Evolutionary conservation across 2,113 vertebrate species (phyloP).

Genomic region (Cyprinodon variegatus): DNA sequence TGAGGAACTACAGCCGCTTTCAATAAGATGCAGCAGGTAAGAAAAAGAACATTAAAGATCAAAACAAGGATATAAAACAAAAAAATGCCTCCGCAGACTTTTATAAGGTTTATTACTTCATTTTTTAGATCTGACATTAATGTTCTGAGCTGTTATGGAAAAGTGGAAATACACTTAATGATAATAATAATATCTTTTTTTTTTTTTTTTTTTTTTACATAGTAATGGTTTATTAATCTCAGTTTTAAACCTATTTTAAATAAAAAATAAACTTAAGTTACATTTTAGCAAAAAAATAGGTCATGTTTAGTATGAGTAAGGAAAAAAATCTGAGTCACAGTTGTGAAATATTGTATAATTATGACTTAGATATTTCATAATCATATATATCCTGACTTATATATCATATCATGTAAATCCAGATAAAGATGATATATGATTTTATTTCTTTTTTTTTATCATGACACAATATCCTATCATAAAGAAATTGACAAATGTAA

Average conservation of each 20-base stretch:
- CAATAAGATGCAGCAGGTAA: constrained; percentile 6
- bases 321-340: background rate
- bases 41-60: background rate
- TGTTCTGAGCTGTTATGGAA: too few relatives aligned
- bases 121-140: too few relatives aligned
- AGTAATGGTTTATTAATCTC: too few relatives aligned
- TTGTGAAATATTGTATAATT: background rate
- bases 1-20: background rate
- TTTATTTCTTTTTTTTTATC: background rate
- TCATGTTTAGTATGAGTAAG: too few relatives aligned
- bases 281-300: too few relatives aligned
- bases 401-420: background rate
- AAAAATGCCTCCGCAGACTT: background rate
- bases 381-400: background rate
- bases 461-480: background rate
- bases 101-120: background rate
- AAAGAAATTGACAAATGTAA: background rate
- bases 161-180: background rate
- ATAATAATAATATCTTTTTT: too few relatives aligned
- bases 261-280: too few relatives aligned
- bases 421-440: background rate
- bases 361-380: background rate
- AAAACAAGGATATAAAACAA: too few relatives aligned
- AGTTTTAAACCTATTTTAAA: too few relatives aligned
- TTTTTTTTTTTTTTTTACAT: too few relatives aligned